Percentiles rank a stretch among this genome's conserved stretches.
Evolutionary conservation across 1,140 invertebrate species (phyloP).

Genomic region (Zaprionus lachaisei): DNA sequence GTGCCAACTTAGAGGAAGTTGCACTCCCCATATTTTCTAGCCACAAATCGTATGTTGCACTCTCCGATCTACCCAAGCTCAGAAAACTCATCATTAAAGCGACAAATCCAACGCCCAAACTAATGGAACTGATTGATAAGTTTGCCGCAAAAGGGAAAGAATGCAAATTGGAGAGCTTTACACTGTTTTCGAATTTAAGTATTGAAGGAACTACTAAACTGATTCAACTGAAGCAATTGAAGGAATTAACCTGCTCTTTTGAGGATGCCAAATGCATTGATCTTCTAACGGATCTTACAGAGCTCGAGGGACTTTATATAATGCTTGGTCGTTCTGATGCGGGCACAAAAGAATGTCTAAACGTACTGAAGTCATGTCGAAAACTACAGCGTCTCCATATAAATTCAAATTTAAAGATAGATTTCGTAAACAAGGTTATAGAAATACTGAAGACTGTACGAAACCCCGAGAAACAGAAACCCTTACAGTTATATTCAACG

Average conservation of each 20-base stretch:
- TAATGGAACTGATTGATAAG: constrained; percentile 11
- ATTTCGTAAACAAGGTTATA: constrained; percentile 15
- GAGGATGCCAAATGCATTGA: constrained; percentile 29
- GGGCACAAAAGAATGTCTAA: constrained; percentile 15
- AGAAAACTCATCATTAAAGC: not conserved
- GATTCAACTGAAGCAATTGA: constrained; percentile 8
- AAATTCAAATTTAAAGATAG: constrained; percentile 21
- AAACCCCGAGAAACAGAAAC: constrained; percentile 13
- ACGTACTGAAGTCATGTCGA: constrained; percentile 9
- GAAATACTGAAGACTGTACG: constrained; percentile 8
- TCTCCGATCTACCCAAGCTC: not conserved
- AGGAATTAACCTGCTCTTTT: constrained; percentile 15
- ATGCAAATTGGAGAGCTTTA: constrained; percentile 4
- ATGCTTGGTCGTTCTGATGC: constrained; percentile 9
- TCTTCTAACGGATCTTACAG: constrained; percentile 11
- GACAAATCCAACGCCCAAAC: not conserved
- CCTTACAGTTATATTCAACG: constrained; percentile 20
- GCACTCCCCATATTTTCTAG: not conserved
- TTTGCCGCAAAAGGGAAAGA: not conserved
- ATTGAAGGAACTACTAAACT: constrained; percentile 16
- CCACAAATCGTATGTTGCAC: not conserved
- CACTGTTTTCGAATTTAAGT: not conserved
- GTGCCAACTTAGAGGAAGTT: not conserved
- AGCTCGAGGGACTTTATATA: constrained; percentile 29
- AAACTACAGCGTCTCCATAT: constrained; percentile 21